Base-by-base conservation (phyloP, 2,888 invertebrate genomes). In the Drosophila melanosoma region DNA sequence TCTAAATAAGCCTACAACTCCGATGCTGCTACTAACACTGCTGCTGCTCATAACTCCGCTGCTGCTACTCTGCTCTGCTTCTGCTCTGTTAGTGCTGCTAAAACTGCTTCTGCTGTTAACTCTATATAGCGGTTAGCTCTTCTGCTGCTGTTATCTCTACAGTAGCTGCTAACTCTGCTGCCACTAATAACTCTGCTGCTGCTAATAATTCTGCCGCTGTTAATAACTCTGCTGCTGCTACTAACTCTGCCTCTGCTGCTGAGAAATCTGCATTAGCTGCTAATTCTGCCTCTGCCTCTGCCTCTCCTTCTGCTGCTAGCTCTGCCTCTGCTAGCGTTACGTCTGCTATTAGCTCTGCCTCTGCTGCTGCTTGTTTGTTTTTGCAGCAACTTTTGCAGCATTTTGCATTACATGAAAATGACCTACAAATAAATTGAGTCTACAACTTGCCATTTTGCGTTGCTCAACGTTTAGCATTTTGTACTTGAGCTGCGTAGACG, bases 351-450 rank as follows among this genome's bases (percentile, higher is more conserved):
- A 7, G 20, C 45, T 1, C 12, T n/a, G 51, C 8, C 20, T 20
- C 40, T 35, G 48, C 23, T 38, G 36, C 20, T 40, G 35, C 29
- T 38, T 23, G 52, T n/a, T 63, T 54, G n/a, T 35, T 59, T 73
- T 60, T 62, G 45, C 66, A 52, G 67, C 53, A 49, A 53, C 76
- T 48, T 53, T 53, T 33, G 51, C 54, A 58, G 71, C 60, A 68
- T 68, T 78, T 81, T 71, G 74, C 76, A 81, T 86, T 77, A 69
- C 75, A 86, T 83, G 82, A 83, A 86, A 83, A 83, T 83, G 83
- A 83, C 83, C 87, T 86, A 86, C 84, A 83, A 86, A 83, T 78
- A 82, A 79, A 80, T 83, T 74, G 61, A 80, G 69, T 59, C 53
- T 67, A 67, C 67, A 67, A 53, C 70, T 26, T 49, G 61, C 48